Evolutionary conservation across 2,888 invertebrate species (phyloP).

Genomic region (Mythimna albipuncta): DNA sequence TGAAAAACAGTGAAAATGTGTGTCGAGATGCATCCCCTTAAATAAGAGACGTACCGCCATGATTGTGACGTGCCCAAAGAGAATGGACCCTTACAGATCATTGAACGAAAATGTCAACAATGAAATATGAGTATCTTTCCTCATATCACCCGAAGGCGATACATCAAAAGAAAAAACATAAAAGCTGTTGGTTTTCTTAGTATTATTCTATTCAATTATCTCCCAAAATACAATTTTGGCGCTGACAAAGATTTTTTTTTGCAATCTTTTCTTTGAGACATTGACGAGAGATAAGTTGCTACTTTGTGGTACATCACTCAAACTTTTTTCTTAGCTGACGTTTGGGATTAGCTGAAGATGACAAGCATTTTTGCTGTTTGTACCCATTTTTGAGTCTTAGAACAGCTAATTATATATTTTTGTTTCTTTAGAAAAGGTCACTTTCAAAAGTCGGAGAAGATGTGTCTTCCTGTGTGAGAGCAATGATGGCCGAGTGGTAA

Average conservation of each 20-base stretch:
- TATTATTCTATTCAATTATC: slow-evolving; percentile 28
- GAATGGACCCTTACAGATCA: slow-evolving; percentile 15
- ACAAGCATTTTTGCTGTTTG: slow-evolving; percentile 17
- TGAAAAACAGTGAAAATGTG: too few relatives aligned
- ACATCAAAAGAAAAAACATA: slow-evolving; percentile 23
- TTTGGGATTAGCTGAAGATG: slow-evolving; percentile 18
- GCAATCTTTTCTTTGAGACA: not conserved
- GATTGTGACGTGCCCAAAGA: too few relatives aligned
- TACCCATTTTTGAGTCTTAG: not conserved
- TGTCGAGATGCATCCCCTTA: too few relatives aligned
- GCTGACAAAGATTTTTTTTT: not conserved
- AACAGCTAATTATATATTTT: not conserved
- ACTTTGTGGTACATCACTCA: not conserved
- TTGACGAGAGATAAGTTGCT: slow-evolving; percentile 2
- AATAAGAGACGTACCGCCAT: too few relatives aligned
- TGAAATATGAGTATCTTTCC: slow-evolving; percentile 21
- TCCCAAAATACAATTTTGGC: slow-evolving; percentile 17
- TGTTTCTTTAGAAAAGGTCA: not conserved
- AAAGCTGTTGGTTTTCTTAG: slow-evolving; percentile 19
- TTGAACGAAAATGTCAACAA: slow-evolving; percentile 34
- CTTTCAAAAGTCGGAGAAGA: not conserved
- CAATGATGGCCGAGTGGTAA: too few relatives aligned
- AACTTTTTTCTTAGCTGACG: slow-evolving; percentile 7
- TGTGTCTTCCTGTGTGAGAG: too few relatives aligned
- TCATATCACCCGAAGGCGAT: not conserved